Percentiles rank a stretch among this genome's conserved stretches.
phyloP scores from a whole-genome alignment of 2,797 vertebrate genomes.

The Intellagama lesueurii region DNA sequence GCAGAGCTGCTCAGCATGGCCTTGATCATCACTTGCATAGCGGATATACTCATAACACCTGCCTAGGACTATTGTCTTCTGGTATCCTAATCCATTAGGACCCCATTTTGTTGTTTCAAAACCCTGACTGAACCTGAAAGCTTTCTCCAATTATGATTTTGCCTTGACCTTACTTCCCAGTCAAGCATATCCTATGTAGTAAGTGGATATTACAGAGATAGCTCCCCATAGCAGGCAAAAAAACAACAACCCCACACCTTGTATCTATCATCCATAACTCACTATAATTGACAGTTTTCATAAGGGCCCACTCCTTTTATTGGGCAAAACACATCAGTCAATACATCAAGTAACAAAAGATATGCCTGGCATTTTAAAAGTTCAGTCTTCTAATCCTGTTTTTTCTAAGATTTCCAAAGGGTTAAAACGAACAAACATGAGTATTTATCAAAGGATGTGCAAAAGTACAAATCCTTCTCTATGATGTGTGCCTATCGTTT shows the following conservation, averaged over 20 bases:
- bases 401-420: slow-evolving; percentile 20
- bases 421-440: background rate
- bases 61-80: background rate
- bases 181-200: background rate
- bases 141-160: background rate
- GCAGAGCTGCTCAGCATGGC: background rate
- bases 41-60: background rate
- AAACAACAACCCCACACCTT: no score
- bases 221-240: background rate
- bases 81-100: background rate
- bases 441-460: slow-evolving; percentile 5
- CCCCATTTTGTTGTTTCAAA: background rate
- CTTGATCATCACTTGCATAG: no score
- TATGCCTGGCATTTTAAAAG: background rate
- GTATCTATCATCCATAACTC: background rate
- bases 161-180: background rate
- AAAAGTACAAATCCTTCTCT: slow-evolving; percentile 31
- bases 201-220: background rate
- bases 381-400: background rate
- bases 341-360: background rate
- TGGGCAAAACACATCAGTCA: background rate
- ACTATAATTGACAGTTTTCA: background rate
- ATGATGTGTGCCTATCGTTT: slow-evolving; percentile 7
- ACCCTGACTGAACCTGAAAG: background rate
- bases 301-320: background rate